Evolutionary conservation across 2,113 vertebrate genomes (phyloP), one percentile per base, ranked within the genome.

Genomic region (Tinamus guttatus): DNA sequence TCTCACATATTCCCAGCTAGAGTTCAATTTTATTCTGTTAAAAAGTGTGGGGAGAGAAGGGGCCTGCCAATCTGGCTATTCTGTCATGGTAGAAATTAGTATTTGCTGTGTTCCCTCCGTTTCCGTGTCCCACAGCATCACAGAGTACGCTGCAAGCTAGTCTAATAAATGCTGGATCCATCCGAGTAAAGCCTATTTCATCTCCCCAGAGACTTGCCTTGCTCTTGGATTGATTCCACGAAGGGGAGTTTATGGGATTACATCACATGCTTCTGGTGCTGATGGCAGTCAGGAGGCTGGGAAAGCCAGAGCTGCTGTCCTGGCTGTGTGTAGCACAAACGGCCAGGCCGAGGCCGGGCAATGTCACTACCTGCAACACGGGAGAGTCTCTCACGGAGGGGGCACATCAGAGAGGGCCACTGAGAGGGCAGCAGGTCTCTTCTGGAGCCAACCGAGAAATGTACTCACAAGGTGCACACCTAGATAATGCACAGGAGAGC

Each of bases 221-320:
- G 43, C 47, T 85, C 67, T 67, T 58, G 45, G 68, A 49, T 36
- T 77, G 59, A 45, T 94, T 81, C 71, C 51, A 59, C 68, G 51
- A 93, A 45, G 32, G n/a, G 41, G 27, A 93, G 68, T 45, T 18
- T 77, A 56, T 38, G 63, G 63, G 64, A 60, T 60, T 34, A 17
- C n/a, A 41, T 18, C 1, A 0, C 5, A 6, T 6, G 1, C 11
- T 21, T 59, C n/a, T 27, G 13, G 41, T 21, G 24, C 0, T 2
- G 7, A 16, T 45, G 58, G 24, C 9, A 13, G 24, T 1, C 1
- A 1, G 20, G 7, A 63, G 32, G 13, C 11, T 27, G 40, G 32
- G n/a, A 45, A 17, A 68, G 11, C 65, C 34, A 76, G 21, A 87
- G 81, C 36, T 79, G 78, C 45, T 65, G 13, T 8, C n/a, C 19